Percentiles rank a stretch among this genome's conserved stretches.
Evolutionary conservation across 2,888 invertebrate species (phyloP).

Genomic region (Neoaliturus tenellus): DNA sequence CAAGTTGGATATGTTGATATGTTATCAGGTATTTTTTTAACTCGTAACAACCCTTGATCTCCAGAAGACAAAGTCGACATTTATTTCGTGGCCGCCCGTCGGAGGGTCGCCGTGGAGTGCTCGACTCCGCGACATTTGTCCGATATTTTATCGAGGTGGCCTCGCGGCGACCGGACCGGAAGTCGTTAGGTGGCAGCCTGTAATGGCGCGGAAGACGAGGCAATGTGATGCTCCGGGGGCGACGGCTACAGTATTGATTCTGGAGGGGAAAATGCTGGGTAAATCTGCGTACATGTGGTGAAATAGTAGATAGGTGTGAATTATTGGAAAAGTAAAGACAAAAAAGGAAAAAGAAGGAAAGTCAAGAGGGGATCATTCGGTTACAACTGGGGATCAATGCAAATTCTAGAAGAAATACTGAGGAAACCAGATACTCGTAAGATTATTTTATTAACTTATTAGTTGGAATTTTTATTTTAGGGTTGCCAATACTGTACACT

Average conservation of each 20-base stretch:
- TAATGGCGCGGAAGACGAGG: slow-evolving; percentile 37
- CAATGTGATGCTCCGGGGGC: neutral
- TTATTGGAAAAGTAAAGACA: neutral
- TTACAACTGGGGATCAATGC: no score
- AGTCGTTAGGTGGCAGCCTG: slow-evolving; percentile 21
- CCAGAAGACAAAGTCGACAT: no score
- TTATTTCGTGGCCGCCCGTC: no score
- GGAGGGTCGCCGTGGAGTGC: neutral
- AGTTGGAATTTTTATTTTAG: no score
- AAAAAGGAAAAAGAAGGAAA: neutral
- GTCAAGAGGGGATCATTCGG: neutral
- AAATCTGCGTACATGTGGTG: neutral
- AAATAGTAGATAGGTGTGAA: neutral
- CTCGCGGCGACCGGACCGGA: no score
- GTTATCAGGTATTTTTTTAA: no score
- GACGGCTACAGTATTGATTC: neutral
- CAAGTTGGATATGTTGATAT: no score
- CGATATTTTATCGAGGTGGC: slow-evolving; percentile 33
- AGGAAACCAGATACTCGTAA: no score
- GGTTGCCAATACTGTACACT: no score
- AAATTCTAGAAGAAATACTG: no score
- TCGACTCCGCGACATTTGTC: slow-evolving; percentile 12
- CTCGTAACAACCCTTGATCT: no score
- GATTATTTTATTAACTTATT: no score
- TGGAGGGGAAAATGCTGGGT: neutral